phyloP scores from a whole-genome alignment of 2,113 vertebrate species.

The Falcunculus frontatus region DNA sequence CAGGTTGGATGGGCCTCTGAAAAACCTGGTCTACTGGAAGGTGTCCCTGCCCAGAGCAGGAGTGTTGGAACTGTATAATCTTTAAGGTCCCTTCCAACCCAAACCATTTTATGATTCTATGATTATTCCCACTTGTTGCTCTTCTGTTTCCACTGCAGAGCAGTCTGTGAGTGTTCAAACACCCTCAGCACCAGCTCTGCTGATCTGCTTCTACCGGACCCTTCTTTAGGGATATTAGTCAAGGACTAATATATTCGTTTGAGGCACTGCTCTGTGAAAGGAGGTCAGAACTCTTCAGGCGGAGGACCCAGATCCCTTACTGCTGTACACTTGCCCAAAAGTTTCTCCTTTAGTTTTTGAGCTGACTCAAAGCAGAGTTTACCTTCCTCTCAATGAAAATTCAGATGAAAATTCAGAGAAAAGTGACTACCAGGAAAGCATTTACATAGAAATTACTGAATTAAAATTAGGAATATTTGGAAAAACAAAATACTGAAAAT shows the following conservation, averaged over 20 bases:
- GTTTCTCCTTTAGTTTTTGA: background rate
- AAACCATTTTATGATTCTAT: background rate
- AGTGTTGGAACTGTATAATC: background rate
- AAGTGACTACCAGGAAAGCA: background rate
- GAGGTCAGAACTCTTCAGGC: background rate
- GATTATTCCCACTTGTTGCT: background rate
- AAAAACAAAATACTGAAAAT: background rate
- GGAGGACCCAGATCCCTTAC: background rate
- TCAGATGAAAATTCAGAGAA: background rate
- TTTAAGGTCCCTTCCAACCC: background rate
- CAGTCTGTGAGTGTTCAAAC: background rate
- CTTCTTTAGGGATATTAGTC: background rate
- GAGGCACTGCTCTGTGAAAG: background rate
- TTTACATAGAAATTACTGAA: background rate
- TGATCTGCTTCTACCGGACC: background rate
- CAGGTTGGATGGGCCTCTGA: background rate
- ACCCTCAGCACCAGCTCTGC: background rate
- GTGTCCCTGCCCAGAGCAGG: background rate
- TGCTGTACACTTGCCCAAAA: background rate
- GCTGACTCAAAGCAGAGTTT: background rate
- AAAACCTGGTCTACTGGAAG: background rate
- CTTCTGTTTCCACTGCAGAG: background rate
- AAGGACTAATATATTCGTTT: background rate
- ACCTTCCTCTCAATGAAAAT: background rate
- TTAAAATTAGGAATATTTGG: background rate